Evolutionary conservation across 2,113 vertebrate species (phyloP).

Genomic region (Calyptommatus sinebrachiatus): DNA sequence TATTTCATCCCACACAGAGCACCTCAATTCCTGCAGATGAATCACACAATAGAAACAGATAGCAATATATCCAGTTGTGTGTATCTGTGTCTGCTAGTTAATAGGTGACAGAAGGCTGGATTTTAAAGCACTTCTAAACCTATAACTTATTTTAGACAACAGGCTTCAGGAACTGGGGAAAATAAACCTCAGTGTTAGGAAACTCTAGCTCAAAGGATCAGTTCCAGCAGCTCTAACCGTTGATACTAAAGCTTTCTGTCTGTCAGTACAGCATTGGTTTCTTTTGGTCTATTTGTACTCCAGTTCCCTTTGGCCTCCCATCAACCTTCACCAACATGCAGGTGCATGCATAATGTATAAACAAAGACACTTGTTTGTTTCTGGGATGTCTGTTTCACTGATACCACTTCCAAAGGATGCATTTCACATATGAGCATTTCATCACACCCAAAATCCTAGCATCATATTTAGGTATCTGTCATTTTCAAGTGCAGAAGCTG

Average conservation of each 20-base stretch:
- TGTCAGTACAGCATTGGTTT: constrained; percentile 39
- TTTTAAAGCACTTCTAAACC: constrained; percentile 50
- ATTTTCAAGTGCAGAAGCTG: constrained; percentile 44
- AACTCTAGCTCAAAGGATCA: constrained; percentile 58
- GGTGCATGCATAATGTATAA: constrained; percentile 53
- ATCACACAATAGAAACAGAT: constrained; percentile 33
- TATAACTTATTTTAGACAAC: constrained; percentile 43
- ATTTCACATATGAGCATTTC: constrained; percentile 37
- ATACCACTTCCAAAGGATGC: constrained; percentile 30
- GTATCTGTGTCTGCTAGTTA: constrained; percentile 56
- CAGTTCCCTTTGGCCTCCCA: constrained; percentile 41
- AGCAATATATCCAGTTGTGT: constrained; percentile 49
- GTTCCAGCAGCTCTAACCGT: constrained; percentile 45
- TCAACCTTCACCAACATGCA: constrained; percentile 48
- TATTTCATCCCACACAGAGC: constrained; percentile 24
- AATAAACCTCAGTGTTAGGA: constrained; percentile 52
- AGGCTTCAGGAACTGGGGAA: constrained; percentile 46
- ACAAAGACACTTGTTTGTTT: constrained; percentile 45
- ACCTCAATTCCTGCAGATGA: constrained; percentile 32
- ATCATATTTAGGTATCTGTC: constrained; percentile 29
- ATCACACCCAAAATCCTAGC: constrained; percentile 55
- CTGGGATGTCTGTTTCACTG: constrained; percentile 37
- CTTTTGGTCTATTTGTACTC: constrained; percentile 46
- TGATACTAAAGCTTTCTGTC: constrained; percentile 50
- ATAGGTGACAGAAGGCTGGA: constrained; percentile 47